Conservation (phyloP, 2,797 vertebrate species). For the Chiloscyllium punctatum region DNA sequence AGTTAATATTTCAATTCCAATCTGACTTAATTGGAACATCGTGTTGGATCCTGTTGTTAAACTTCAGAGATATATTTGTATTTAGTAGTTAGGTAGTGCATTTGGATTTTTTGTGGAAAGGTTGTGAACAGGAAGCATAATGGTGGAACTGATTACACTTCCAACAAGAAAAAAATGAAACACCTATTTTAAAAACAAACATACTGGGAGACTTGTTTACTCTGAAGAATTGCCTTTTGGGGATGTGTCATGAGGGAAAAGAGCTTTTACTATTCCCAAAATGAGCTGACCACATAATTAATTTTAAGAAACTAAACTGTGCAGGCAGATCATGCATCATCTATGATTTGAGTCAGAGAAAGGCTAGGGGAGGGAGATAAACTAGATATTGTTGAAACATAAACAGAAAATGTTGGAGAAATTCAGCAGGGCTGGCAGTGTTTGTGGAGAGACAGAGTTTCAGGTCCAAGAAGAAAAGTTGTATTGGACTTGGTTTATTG, state of each 20-base stretch:
- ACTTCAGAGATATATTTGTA: neutral
- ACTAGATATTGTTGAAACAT: neutral
- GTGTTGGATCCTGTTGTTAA: neutral
- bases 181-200: neutral
- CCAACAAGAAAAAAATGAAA: neutral
- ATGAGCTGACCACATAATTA: neutral
- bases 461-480: too few relatives aligned
- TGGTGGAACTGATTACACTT: neutral
- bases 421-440: too few relatives aligned
- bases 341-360: neutral
- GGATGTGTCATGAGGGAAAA: neutral
- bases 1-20: too few relatives aligned
- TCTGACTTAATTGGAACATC: too few relatives aligned
- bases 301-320: neutral
- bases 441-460: too few relatives aligned
- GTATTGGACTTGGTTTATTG: too few relatives aligned
- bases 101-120: neutral
- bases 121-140: neutral
- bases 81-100: neutral
- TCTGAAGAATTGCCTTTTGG: neutral
- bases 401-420: too few relatives aligned
- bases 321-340: neutral
- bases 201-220: neutral
- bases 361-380: neutral
- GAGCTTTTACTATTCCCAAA: neutral